Evolutionary conservation across 2,113 vertebrate genomes (phyloP), one percentile per base, ranked within the genome.

Genomic region (Nibea coibor): DNA sequence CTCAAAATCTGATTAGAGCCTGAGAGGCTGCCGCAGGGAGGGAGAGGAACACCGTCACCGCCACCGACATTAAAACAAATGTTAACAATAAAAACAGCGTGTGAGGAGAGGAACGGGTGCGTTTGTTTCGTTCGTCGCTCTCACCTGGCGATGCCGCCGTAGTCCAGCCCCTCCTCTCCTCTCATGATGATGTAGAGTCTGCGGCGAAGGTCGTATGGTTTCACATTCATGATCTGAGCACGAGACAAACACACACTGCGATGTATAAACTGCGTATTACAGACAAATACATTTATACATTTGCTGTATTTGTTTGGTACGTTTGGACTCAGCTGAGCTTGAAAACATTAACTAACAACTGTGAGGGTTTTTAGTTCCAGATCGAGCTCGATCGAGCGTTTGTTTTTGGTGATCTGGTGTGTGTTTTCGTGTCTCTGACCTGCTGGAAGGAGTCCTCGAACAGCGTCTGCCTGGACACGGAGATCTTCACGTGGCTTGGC

Each of bases 381-480:
- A 53, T 22, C 10, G 8, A 10, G 50, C 48, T 51, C 17, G 35
- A 8, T 35, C 19, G 10, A 51, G 48, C 48, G 3, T 51, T 7
- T 53, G 51, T 22, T n/a, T 54, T 22, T 22, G 10, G 10, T 14
- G 22, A 22, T 22, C 10, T 35, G 35, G 35, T 20, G 48, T 26
- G 47, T 56, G 43, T 45, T 45, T 35, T 12, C 4, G 4, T 1
- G 9, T 62, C 17, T 75, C 81, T 90, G 90, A 99, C 98, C 97
- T 99, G 97, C 82, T 99, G 97, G 81, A 99, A 99, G 1, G 98
- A 99, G 78, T 99, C 98, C 84, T 99, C 98, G 10, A 99, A 99
- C 83, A 99, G 95, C 0, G 97, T 99, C 94, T 99, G 98, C 61
- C 97, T 96, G 39, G 98, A 99, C 75, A 99, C 97, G 0, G 97